A percentile compares a stretch with the other conserved stretches of the same genome.
Conservation (phyloP, 2,888 invertebrate genomes). For the Laspeyria flexula region DNA sequence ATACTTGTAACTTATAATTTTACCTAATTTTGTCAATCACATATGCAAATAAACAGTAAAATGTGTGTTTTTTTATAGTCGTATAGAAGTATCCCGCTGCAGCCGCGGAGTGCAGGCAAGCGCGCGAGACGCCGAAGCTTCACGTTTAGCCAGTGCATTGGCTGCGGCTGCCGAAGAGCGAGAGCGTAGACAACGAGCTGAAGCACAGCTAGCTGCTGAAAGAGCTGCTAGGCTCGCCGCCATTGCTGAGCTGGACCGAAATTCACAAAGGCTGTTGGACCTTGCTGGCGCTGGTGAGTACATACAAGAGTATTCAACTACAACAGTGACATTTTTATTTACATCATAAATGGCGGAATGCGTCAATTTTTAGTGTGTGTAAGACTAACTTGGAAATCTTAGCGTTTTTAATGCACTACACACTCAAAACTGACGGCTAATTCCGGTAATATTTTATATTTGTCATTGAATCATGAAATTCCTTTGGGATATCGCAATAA, state of each 20-base stretch:
- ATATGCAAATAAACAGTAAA: no score
- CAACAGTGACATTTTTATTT: no score
- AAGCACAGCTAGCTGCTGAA: slow-evolving; percentile 88
- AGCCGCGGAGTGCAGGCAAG: slow-evolving; percentile 88
- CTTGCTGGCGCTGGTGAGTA: slow-evolving; percentile 82
- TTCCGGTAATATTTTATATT: no score
- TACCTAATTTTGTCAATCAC: no score
- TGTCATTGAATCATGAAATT: no score
- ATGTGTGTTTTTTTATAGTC: slow-evolving; percentile 43
- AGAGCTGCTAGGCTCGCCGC: slow-evolving; percentile 90
- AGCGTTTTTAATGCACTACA: no score
- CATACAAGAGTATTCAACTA: no score
- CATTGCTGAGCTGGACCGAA: slow-evolving; percentile 90
- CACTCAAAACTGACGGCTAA: no score
- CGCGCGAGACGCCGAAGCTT: slow-evolving; percentile 87
- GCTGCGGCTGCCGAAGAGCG: slow-evolving; percentile 88
- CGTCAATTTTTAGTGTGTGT: no score
- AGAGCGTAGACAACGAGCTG: slow-evolving; percentile 84
- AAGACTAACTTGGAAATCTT: no score
- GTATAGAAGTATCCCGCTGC: slow-evolving; percentile 78
- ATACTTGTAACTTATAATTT: not conserved
- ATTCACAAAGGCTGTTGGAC: slow-evolving; percentile 90
- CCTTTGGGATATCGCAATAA: no score
- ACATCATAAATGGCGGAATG: no score
- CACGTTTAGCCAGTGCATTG: slow-evolving; percentile 86